Conservation (phyloP, 2,797 vertebrate species). For the Rhyacichthys aspro region DNA sequence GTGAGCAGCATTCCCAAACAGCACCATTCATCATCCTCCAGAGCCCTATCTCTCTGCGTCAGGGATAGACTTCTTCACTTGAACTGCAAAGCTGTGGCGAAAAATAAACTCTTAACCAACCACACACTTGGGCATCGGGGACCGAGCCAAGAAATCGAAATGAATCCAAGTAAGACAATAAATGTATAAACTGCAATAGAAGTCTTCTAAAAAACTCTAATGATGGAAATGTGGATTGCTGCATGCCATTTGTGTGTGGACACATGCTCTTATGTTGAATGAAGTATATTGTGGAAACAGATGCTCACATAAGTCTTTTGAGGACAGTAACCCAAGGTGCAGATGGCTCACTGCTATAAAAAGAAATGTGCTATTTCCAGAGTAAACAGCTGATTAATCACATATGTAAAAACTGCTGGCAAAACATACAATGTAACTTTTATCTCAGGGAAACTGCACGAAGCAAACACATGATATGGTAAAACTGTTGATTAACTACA, state of each 20-base stretch:
- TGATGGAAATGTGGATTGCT: constrained; percentile 1
- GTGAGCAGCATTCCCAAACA: constrained; percentile 61
- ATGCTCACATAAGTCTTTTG: constrained; percentile 5
- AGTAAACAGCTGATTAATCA: constrained; percentile 13
- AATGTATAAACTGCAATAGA: neutral
- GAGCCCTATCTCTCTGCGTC: constrained; percentile 60
- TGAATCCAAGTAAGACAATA: neutral
- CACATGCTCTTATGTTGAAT: constrained; percentile 3
- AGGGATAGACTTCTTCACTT: constrained; percentile 59
- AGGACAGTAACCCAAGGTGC: constrained; percentile 4
- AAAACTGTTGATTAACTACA: neutral
- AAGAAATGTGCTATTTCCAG: neutral
- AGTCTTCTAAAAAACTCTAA: too few relatives aligned
- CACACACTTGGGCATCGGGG: constrained; percentile 38
- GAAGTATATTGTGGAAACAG: constrained; percentile 15
- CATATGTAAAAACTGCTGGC: neutral
- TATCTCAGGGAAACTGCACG: neutral
- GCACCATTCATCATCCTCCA: constrained; percentile 73
- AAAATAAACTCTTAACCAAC: constrained; percentile 45
- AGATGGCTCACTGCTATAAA: constrained; percentile 12
- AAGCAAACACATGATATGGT: neutral
- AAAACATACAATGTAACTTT: constrained; percentile 2
- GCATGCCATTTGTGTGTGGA: neutral
- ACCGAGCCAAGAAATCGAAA: constrained; percentile 33
- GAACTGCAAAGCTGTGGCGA: constrained; percentile 50